Base-by-base conservation (phyloP, 2,888 invertebrate species). In the Ganaspis brasiliensis region DNA sequence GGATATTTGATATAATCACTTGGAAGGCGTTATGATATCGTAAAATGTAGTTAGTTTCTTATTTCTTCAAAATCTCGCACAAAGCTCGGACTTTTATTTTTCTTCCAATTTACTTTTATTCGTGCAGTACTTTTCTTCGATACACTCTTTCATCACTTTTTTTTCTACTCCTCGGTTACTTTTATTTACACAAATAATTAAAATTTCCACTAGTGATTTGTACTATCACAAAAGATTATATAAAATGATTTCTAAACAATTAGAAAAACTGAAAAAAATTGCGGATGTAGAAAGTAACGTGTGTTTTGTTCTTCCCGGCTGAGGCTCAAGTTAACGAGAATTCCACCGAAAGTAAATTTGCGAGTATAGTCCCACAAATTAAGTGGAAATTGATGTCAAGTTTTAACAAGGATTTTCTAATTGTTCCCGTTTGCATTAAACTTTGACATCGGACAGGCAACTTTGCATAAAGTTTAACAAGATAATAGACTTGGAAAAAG, bases 1-100 rank as follows among this genome's bases (percentile, higher is more conserved):
- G 19, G 21, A 67, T 45, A 16, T 59, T 26, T 59, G 31, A n/a
- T 31, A 59, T 31, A 31, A 59, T 59, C 59, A n/a, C 10, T 37
- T 5, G 0, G 6, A 61, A 37, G 61, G 37, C 61, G 19, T 61
- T 35, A 61, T 37, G 37, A 61, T 61, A 61, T 61, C 61, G 37
- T 61, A 37, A 61, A 61, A 61, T 35, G 24, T 31, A 26, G 14
- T n/a, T 26, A 59, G 26, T 26, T 59, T 31, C n/a, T 59, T 26
- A 59, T 59, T 59, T 59, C 16, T 59, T 5, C 26, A 59, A 31
- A 59, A 31, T 31, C 59, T n/a, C 2, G 9, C n/a, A 31, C 31
- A 31, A 35, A n/a, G 2, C 26, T 31, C 31, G 1, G 59, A 59
- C 59, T 4, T 35, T 59, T 59, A 35, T 59, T 9, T 16, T 10